phyloP scores from a whole-genome alignment of 2,888 invertebrate species.

The Melipona bicolor region DNA sequence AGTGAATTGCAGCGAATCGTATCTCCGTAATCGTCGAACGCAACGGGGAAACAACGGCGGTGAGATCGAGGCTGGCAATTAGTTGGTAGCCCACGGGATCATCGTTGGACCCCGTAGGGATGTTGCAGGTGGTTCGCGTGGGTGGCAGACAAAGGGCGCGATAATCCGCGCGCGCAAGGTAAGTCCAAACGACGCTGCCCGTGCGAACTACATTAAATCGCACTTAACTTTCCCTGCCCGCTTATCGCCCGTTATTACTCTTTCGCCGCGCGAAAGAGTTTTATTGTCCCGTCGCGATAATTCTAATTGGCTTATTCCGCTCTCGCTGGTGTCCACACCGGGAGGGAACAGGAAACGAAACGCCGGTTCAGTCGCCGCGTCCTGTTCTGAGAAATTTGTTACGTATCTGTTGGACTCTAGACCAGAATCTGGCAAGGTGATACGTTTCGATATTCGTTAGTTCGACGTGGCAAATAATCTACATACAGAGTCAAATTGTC shows the following conservation, averaged over 20 bases:
- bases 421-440: too few relatives aligned
- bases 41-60: background rate
- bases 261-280: constrained; percentile 26
- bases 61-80: constrained; percentile 39
- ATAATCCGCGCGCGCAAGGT: constrained; percentile 41
- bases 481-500: too few relatives aligned
- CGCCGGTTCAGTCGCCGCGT: background rate
- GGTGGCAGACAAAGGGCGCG: constrained; percentile 35
- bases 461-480: too few relatives aligned
- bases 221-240: constrained; percentile 50
- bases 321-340: background rate
- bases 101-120: background rate
- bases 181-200: constrained; percentile 32
- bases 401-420: background rate
- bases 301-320: constrained; percentile 55
- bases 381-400: background rate
- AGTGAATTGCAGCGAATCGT: constrained; percentile 26
- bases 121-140: constrained; percentile 8
- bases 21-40: background rate
- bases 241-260: constrained; percentile 49
- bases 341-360: constrained; percentile 30
- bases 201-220: constrained; percentile 54
- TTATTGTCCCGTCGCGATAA: constrained; percentile 32
- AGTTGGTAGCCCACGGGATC: constrained; percentile 19
- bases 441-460: too few relatives aligned